Base-by-base conservation (phyloP, 2,888 invertebrate species). In the Lycaena phlaeas region DNA sequence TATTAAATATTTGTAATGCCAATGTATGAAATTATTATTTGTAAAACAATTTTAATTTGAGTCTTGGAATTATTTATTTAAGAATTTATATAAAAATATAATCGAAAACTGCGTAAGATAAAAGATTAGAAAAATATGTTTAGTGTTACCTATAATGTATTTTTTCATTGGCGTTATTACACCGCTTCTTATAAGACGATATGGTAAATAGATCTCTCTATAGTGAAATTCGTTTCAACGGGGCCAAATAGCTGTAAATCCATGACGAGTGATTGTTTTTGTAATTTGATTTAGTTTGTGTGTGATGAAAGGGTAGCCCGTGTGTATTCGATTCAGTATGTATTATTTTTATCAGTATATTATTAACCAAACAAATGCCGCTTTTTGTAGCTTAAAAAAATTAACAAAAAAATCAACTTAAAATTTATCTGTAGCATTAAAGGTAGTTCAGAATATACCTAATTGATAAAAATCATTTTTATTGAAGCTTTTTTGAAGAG, bases 201-300 rank as follows among this genome's bases (percentile, higher is more conserved):
- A n/a, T 17, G 31, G 10, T 17, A 56, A 66, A 61, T 59, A 62
- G 68, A 71, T 76, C 68, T 72, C 63, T 62, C 60, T 63, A 65
- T 63, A 65, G 6, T 10, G 18, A n/a, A 5, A 15, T 68, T 71
- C 61, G 63, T 77, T 79, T 76, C 70, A 64, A 69, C 61, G 81
- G 81, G 81, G 79, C 81, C 81, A 81, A 81, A 78, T 81, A 81
- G 75, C 59, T 76, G 51, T 72, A 66, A 61, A 69, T 75, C 79
- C 81, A 81, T 79, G 79, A 81, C 79, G 76, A 78, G 74, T 75
- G 74, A 75, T 66, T 67, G 66, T 51, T 49, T 50, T 43, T 47
- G 46, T 46, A 40, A 44, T 30, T 43, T 49, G 43, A 30, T 43
- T 46, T 40, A 38, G 41, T 42, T 22, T 17, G 34, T 12, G 41